These are phyloP conservation scores for Falco biarmicus DNA, from an alignment of 2,797 vertebrate genomes.

Conservation along the genomic window DNA sequence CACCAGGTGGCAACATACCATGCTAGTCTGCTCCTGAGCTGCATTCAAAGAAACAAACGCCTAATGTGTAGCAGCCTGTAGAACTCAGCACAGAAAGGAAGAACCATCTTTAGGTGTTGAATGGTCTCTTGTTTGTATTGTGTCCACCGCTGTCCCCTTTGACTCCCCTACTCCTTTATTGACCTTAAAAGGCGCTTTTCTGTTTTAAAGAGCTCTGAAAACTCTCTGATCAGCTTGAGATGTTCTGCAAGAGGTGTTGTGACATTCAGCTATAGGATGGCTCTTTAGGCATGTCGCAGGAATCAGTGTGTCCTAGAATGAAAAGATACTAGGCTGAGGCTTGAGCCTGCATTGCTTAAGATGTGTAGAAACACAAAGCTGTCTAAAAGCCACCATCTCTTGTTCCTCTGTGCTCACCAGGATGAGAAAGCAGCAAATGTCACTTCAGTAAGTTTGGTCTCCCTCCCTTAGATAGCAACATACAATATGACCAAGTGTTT, in stretches of 20 bases:
- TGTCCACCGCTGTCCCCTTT: background rate
- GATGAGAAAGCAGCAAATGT: background rate
- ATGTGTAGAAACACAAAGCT: background rate
- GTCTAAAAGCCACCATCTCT: background rate
- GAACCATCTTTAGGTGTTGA: background rate
- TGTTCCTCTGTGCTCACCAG: background rate
- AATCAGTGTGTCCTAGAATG: background rate
- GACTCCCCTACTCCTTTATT: background rate
- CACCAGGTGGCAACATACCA: conserved; percentile 59
- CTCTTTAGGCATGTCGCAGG: background rate
- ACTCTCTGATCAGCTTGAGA: background rate
- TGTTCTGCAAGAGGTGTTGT: background rate
- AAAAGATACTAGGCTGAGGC: background rate
- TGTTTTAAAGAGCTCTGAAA: background rate
- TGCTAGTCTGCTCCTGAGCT: background rate
- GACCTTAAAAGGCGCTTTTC: background rate
- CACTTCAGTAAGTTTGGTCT: background rate
- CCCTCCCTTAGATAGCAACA: background rate
- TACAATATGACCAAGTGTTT: background rate
- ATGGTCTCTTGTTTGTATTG: background rate
- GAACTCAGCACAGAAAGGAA: background rate
- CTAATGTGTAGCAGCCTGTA: background rate
- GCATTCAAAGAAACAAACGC: background rate
- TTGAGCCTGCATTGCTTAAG: background rate
- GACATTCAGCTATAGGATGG: background rate